Conservation (phyloP, 2,888 invertebrate genomes). For the Lasioglossum vierecki region DNA sequence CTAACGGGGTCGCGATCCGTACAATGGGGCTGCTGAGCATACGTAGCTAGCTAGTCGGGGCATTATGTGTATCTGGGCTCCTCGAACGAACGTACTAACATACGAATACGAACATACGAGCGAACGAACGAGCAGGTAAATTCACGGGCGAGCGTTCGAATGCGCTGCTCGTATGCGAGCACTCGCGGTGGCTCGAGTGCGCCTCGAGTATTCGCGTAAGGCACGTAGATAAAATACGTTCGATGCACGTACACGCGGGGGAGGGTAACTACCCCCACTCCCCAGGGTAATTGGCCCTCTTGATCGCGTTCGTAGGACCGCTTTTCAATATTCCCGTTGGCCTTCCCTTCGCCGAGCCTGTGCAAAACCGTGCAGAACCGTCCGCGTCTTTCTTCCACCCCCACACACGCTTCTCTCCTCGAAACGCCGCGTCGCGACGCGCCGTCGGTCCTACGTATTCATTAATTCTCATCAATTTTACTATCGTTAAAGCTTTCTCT, state of each 20-base stretch:
- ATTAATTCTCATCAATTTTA: conserved; percentile 15
- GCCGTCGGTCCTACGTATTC: background rate
- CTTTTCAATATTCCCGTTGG: conserved; percentile 79
- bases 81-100: conserved; percentile 58
- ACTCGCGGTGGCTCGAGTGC: conserved; percentile 75
- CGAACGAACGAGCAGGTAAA: conserved; percentile 61
- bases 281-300: conserved; percentile 83
- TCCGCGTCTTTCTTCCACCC: conserved; percentile 5
- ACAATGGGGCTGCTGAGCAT: conserved; percentile 52
- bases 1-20: conserved; percentile 40
- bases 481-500: background rate
- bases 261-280: conserved; percentile 39
- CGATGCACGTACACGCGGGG: conserved; percentile 62
- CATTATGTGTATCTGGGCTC: conserved; percentile 67
- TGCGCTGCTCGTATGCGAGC: conserved; percentile 71
- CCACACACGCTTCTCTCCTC: conserved; percentile 3
- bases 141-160: conserved; percentile 62
- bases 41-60: conserved; percentile 48
- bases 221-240: conserved; percentile 77
- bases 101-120: conserved; percentile 3
- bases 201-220: conserved; percentile 75
- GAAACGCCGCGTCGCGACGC: background rate
- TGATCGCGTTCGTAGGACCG: conserved; percentile 80
- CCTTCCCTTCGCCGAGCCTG: conserved; percentile 38
- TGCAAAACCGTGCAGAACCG: background rate